Evolutionary conservation across 2,113 vertebrate species (phyloP), one percentile per base, ranked within the genome.

Genomic region (Psophia crepitans): DNA sequence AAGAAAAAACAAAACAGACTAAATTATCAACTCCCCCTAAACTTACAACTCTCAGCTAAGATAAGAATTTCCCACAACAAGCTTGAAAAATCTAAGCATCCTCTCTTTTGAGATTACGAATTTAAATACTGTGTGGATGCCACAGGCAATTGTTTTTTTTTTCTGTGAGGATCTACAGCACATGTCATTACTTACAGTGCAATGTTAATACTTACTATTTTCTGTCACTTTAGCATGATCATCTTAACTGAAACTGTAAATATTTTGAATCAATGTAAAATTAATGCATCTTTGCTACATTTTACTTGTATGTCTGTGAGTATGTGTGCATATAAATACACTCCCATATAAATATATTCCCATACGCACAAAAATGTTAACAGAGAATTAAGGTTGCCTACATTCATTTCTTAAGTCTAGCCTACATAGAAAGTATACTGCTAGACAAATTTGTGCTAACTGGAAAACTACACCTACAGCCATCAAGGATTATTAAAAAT

Each of bases 251-350:
- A 95, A 95, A 89, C 85, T 53, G 90, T 95, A 95, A 97, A 96
- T 97, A 97, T 97, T 97, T 97, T 95, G 96, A 97, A 95, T 89
- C 80, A 68, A 92, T 95, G 86, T 84, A 93, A 97, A 97, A 97
- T 95, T 95, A 95, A 97, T 93, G 65, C 53, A 79, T 84, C 89
- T 79, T 87, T 83, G 80, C 80, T 89, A 66, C 79, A 92, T 89
- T 96, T 95, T 74, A 69, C 69, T 94, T 73, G 56, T 76, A 54
- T 79, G 32, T 82, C 88, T 97, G 76, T 78, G 77, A 90, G 54
- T 90, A 66, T 78, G 64, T 44, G 39, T 89, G 79, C 65, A 81
- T 91, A 90, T 78, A 92, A 92, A 97, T 90, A 90, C 65, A 65
- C 60, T 64, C 35, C 12, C 3, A 0, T 66, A 81, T 39, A 70